A percentile compares a stretch with the other conserved stretches of the same genome.
phyloP scores from a whole-genome alignment of 2,888 invertebrate genomes.

The Yponomeuta cagnagella region DNA sequence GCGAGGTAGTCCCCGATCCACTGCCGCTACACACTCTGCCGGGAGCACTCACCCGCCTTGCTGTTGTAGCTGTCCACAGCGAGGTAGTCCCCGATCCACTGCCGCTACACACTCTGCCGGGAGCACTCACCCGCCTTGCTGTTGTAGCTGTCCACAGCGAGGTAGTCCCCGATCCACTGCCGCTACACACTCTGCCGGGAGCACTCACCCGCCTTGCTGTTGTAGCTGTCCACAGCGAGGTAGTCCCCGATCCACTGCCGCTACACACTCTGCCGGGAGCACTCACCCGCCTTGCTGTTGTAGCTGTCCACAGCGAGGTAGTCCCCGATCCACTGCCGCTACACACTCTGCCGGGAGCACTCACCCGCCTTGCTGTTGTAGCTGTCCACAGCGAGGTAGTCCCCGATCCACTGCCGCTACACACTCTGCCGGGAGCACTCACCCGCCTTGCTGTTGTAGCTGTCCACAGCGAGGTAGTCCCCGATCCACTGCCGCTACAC shows the following conservation, averaged over 20 bases:
- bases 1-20: constrained; percentile 68
- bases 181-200: constrained; percentile 46
- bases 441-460: constrained; percentile 41
- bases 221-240: constrained; percentile 46
- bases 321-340: constrained; percentile 54
- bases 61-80: constrained; percentile 47
- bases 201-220: constrained; percentile 29
- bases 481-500: constrained; percentile 45
- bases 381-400: constrained; percentile 49
- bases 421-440: constrained; percentile 50
- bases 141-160: constrained; percentile 51
- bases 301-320: constrained; percentile 53
- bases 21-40: constrained; percentile 45
- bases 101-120: constrained; percentile 52
- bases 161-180: constrained; percentile 59
- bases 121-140: constrained; percentile 24
- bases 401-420: constrained; percentile 49
- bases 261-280: constrained; percentile 49
- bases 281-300: constrained; percentile 33
- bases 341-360: constrained; percentile 43
- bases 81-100: constrained; percentile 63
- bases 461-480: constrained; percentile 54
- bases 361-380: constrained; percentile 42
- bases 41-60: constrained; percentile 25
- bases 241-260: constrained; percentile 61